Evolutionary conservation across 2,113 vertebrate genomes (phyloP).

Genomic region (Paramisgurnus dabryanus): DNA sequence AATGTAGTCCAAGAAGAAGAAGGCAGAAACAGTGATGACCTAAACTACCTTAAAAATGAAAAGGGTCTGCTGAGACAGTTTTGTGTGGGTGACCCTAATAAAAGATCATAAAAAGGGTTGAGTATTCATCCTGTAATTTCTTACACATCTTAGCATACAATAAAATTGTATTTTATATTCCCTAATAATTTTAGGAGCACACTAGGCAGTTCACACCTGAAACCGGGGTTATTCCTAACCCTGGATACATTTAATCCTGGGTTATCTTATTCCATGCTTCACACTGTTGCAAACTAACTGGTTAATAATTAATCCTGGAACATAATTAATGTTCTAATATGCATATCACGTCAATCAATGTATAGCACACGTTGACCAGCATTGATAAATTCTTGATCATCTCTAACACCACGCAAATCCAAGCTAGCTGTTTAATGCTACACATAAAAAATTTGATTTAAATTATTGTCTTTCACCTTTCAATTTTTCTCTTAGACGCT

Average conservation of each 20-base stretch:
- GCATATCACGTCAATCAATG: too few relatives aligned
- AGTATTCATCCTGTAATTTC: not conserved
- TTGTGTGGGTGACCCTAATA: not conserved
- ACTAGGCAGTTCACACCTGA: not conserved
- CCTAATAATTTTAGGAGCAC: not conserved
- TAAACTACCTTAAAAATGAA: conserved; percentile 16
- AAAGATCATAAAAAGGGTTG: not conserved
- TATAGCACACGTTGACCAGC: too few relatives aligned
- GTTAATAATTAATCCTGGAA: not conserved
- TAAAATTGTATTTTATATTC: not conserved
- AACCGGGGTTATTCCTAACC: not conserved
- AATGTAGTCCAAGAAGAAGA: conserved; percentile 42
- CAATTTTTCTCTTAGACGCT: too few relatives aligned
- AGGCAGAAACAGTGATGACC: conserved; percentile 52
- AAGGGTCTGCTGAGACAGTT: not conserved
- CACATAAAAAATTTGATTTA: too few relatives aligned
- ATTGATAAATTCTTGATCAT: too few relatives aligned
- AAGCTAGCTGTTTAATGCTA: too few relatives aligned
- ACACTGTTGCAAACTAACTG: too few relatives aligned
- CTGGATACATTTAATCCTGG: not conserved
- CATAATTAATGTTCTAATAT: too few relatives aligned
- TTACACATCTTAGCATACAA: not conserved
- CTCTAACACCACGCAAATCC: too few relatives aligned
- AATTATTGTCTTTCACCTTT: too few relatives aligned
- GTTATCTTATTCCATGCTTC: not conserved